Evolutionary conservation across 2,113 vertebrate genomes (phyloP), one percentile per base, ranked within the genome.

Genomic region (Stigmatopora argus): DNA sequence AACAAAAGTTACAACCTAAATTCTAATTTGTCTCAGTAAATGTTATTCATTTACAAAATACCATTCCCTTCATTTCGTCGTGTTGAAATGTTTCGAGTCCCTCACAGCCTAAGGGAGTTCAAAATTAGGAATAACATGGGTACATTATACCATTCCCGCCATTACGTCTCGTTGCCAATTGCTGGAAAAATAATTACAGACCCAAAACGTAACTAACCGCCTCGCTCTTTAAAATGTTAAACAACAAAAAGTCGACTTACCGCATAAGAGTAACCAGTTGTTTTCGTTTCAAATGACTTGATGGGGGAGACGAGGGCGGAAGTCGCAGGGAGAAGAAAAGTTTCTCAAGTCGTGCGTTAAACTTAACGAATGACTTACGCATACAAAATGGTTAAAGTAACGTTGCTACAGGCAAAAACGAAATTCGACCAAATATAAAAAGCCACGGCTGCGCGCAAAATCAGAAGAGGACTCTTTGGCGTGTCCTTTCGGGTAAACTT

Each of bases 211-310:
- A 46, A 51, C 3, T 9, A 13, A 14, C 26, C 6, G 7, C 23
- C 23, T 56, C 12, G 23, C 23, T 13, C 69, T 65, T 48, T 19
- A 12, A 69, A 12, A 69, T 44, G 52, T 66, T 1, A 44, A 46
- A n/a, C 15, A 11, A 63, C 41, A 61, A 77, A 71, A 26, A n/a
- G 10, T 9, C 10, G 56, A 83, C 88, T 89, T 66, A 90, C 90
- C 82, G 80, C 88, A 90, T 89, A 90, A 55, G 83, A 83, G 51
- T 74, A 78, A 78, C 64, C 69, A 46, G 60, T 67, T 26, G 67
- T 49, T 66, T 31, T 17, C 31, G 68, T 31, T 35, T 67, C 63
- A 46, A 65, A 46, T 49, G 75, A 78, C 53, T 74, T 69, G 70
- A 46, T 74, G 66, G 14, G 47, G 64, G 62, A 77, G 44, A 57